Evolutionary conservation across 2,113 vertebrate genomes (phyloP).

Genomic region (Charadrius vociferus): DNA sequence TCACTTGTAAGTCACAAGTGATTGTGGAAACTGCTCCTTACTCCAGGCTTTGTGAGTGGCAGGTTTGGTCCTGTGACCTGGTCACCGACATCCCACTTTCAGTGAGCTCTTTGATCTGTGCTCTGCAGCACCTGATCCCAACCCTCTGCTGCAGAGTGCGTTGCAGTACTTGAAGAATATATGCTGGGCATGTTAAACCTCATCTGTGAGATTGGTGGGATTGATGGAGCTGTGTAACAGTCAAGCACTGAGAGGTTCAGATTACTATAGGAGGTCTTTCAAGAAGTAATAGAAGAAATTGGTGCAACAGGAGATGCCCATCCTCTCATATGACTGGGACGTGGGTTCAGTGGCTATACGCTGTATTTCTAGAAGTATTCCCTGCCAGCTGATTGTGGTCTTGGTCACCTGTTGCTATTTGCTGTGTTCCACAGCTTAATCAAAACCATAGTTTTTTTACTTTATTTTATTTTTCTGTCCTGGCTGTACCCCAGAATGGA

Average conservation of each 20-base stretch:
- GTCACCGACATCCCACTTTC: background rate
- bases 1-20: background rate
- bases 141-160: background rate
- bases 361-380: background rate
- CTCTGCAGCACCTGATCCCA: accelerated
- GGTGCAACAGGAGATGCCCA: background rate
- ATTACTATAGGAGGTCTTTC: background rate
- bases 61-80: background rate
- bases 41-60: background rate
- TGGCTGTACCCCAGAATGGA: background rate
- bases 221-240: background rate
- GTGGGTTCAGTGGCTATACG: background rate
- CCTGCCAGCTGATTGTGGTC: background rate
- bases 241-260: background rate
- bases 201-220: background rate
- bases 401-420: background rate
- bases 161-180: background rate
- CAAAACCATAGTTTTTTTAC: background rate
- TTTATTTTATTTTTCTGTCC: background rate
- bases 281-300: background rate
- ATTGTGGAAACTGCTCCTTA: background rate
- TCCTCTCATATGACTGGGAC: background rate
- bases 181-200: background rate
- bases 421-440: background rate
- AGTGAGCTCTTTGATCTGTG: background rate